Evolutionary conservation across 2,113 vertebrate genomes (phyloP).

Genomic region (Nothocercus nigrocapillus): DNA sequence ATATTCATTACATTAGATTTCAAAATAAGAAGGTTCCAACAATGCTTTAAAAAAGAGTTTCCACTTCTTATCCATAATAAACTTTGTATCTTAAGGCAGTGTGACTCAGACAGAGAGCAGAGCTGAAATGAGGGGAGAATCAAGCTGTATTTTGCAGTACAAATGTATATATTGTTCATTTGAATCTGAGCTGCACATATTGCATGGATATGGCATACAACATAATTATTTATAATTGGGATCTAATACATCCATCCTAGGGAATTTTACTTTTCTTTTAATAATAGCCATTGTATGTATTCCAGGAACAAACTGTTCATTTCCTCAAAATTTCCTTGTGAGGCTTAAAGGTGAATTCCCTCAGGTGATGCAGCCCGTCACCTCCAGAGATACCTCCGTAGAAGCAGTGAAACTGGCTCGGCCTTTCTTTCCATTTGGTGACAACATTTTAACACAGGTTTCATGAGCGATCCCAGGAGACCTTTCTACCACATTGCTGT

Average conservation of each 20-base stretch:
- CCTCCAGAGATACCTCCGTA: neutral
- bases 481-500: neutral
- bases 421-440: neutral
- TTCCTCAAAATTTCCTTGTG: neutral
- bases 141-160: neutral
- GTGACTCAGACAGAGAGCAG: neutral
- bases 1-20: neutral
- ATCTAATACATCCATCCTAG: neutral
- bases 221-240: neutral
- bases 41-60: neutral
- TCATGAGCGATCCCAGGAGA: neutral
- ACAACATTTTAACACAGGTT: neutral
- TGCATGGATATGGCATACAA: neutral
- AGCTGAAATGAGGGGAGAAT: neutral
- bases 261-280: neutral
- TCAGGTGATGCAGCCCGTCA: neutral
- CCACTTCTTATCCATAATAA: neutral
- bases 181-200: neutral
- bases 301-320: neutral
- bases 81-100: neutral
- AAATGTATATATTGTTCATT: neutral
- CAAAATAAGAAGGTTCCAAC: neutral
- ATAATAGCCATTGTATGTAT: neutral
- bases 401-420: rapidly evolving
- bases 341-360: neutral